Conservation (phyloP, 2,888 invertebrate species). For the Scrobipalpa costella region DNA sequence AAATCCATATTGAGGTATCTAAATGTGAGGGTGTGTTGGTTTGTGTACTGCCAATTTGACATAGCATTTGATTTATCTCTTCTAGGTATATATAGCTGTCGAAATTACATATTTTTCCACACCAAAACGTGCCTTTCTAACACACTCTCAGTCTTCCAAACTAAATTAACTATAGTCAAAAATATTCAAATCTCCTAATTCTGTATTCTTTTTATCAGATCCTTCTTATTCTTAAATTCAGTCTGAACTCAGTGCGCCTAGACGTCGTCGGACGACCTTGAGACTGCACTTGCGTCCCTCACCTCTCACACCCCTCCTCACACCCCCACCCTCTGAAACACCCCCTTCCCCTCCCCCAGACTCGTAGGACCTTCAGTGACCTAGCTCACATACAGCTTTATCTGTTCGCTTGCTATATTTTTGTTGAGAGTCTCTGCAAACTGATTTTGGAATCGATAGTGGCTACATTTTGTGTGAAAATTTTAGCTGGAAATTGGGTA, state of each 20-base stretch:
- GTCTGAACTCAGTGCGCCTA: slow-evolving; percentile 2
- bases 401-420: neutral
- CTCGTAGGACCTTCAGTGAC: slow-evolving; percentile 38
- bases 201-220: neutral
- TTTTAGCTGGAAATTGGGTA: too few species aligned
- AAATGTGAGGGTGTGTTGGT: too few species aligned
- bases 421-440: neutral
- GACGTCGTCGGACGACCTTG: slow-evolving; percentile 66
- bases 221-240: neutral
- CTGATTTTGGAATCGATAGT: neutral
- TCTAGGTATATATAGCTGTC: too few species aligned
- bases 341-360: slow-evolving; percentile 32
- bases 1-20: too few species aligned
- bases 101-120: too few species aligned
- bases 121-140: too few species aligned
- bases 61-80: too few species aligned
- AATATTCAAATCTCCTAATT: neutral
- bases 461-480: neutral
- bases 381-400: slow-evolving; percentile 21
- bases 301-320: slow-evolving; percentile 33
- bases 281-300: slow-evolving; percentile 59
- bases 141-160: too few species aligned
- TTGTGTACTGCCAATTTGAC: neutral
- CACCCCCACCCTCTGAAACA: slow-evolving; percentile 36
- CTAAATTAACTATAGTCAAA: too few species aligned